These are phyloP conservation scores for Caenorhabditis tropicalis DNA, from an alignment of 1,140 invertebrate genomes.

Conservation along the genomic window DNA sequence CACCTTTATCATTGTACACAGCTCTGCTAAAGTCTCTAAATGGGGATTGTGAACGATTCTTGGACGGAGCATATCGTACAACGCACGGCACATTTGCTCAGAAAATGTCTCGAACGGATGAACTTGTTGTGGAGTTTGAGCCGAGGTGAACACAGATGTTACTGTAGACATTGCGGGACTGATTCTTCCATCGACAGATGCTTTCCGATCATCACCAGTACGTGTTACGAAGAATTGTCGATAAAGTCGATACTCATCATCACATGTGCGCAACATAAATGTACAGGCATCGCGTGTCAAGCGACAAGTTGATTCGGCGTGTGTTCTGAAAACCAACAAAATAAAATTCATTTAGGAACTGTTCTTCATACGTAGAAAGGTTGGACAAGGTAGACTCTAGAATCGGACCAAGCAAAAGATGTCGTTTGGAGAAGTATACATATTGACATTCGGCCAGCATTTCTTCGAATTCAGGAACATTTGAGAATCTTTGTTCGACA, in stretches of 20 bases:
- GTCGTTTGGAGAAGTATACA: conserved; percentile 61
- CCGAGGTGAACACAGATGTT: neutral
- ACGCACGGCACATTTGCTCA: conserved; percentile 83
- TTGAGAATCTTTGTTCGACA: conserved; percentile 48
- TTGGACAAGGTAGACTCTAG: conserved; percentile 63
- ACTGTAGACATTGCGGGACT: conserved; percentile 32
- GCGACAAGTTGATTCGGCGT: conserved; percentile 65
- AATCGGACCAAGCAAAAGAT: conserved; percentile 65
- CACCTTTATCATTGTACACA: conserved; percentile 85
- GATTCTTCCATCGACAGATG: neutral
- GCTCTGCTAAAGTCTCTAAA: conserved; percentile 92
- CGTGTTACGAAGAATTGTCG: conserved; percentile 66
- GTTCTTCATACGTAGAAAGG: conserved; percentile 37
- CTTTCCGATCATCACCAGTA: neutral
- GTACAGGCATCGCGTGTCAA: conserved; percentile 67
- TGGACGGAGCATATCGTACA: conserved; percentile 93
- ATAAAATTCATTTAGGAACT: neutral
- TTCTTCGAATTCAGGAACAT: conserved; percentile 54
- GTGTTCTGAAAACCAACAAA: conserved; percentile 42
- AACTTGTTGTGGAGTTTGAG: conserved; percentile 1
- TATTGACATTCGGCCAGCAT: conserved; percentile 59
- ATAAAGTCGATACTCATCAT: conserved; percentile 71
- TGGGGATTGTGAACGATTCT: conserved; percentile 96
- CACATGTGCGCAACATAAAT: conserved; percentile 68
- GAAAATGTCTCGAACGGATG: conserved; percentile 76